A percentile compares a stretch with the other conserved stretches of the same genome.
phyloP scores from a whole-genome alignment of 2,113 vertebrate species.

The Vombatus ursinus region DNA sequence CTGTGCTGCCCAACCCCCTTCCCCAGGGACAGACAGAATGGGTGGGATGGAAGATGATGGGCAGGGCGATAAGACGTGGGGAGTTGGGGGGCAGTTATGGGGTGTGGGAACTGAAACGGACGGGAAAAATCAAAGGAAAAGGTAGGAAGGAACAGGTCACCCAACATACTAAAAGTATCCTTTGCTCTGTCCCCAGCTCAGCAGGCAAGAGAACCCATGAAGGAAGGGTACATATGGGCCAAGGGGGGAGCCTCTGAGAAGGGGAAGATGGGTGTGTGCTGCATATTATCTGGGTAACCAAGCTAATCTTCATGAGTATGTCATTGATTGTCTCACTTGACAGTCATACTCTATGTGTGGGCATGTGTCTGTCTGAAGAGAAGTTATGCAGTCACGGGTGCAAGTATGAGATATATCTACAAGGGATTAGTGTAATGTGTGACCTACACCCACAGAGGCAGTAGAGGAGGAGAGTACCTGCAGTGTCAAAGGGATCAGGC shows the following conservation, averaged over 20 bases:
- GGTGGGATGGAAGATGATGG: not conserved
- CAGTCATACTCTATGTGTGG: not conserved
- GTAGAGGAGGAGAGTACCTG: no score
- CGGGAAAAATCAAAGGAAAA: not conserved
- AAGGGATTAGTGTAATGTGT: not conserved
- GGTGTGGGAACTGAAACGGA: not conserved
- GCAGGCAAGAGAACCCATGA: not conserved
- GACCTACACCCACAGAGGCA: not conserved
- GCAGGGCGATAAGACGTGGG: not conserved
- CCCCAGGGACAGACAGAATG: conserved; percentile 26
- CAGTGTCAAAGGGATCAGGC: not conserved
- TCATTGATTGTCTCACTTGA: not conserved
- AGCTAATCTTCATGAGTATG: not conserved
- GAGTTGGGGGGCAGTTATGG: not conserved
- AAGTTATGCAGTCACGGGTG: not conserved
- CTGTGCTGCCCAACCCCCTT: conserved; percentile 45
- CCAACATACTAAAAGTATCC: not conserved
- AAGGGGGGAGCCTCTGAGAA: not conserved
- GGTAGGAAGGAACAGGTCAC: not conserved
- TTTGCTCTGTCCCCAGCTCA: not conserved
- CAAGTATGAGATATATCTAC: not conserved
- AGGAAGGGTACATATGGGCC: not conserved
- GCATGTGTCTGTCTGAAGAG: not conserved
- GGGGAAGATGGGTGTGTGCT: not conserved
- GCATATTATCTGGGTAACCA: not conserved